A percentile compares a stretch with the other conserved stretches of the same genome.
These are phyloP conservation scores for Drosophila chauvacae DNA, from an alignment of 1,140 invertebrate species.

Conservation along the genomic window DNA sequence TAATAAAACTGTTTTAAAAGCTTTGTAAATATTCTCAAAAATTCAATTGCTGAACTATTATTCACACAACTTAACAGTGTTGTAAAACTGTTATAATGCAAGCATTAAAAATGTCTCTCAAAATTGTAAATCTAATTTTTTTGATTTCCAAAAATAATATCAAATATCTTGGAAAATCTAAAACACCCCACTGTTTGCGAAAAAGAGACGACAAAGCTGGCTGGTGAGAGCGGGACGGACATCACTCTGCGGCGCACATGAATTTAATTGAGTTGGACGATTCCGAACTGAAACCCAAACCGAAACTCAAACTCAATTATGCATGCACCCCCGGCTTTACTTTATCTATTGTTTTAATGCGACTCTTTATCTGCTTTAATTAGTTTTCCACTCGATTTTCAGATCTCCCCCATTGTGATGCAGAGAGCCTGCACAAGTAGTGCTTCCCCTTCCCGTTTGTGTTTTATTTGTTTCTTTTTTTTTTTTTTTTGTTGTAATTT, in stretches of 20 bases:
- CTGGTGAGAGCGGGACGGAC: not conserved
- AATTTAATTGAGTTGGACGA: constrained; percentile 75
- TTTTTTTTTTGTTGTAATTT: constrained; percentile 2
- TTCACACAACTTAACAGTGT: no score
- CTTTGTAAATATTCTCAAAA: no score
- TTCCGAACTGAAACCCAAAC: constrained; percentile 41
- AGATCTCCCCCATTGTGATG: constrained; percentile 67
- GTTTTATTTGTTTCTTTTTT: constrained; percentile 3
- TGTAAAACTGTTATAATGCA: not conserved
- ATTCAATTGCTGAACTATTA: no score
- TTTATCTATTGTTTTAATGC: constrained; percentile 76
- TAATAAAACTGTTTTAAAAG: no score
- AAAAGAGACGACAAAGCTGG: constrained; percentile 43
- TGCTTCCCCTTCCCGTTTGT: constrained; percentile 65
- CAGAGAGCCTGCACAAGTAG: constrained; percentile 52
- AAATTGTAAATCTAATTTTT: not conserved
- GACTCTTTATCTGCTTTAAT: constrained; percentile 82
- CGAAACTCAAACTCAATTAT: constrained; percentile 58
- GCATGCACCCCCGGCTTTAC: constrained; percentile 54
- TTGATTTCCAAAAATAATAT: not conserved
- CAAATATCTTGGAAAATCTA: not conserved
- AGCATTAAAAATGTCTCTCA: no score
- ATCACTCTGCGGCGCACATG: constrained; percentile 45
- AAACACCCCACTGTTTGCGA: not conserved
- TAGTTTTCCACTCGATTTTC: constrained; percentile 76